phyloP scores from a whole-genome alignment of 2,113 vertebrate species.

The Taxidea taxus region DNA sequence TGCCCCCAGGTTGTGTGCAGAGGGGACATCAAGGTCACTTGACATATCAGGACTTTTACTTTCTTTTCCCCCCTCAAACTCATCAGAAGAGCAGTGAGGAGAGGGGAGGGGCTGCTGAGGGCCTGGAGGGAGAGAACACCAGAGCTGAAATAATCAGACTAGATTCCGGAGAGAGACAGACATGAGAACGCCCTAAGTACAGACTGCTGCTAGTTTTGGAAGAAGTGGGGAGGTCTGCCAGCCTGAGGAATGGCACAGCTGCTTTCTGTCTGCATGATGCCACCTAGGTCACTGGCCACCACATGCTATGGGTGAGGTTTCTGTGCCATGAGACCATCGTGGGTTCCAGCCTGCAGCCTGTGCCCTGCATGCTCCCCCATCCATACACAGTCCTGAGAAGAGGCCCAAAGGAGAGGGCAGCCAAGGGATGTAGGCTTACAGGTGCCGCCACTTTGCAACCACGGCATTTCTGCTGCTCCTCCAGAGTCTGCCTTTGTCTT shows the following conservation, averaged over 20 bases:
- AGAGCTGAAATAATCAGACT: background rate
- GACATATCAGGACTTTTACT: background rate
- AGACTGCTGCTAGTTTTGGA: background rate
- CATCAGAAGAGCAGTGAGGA: background rate
- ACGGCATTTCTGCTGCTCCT: background rate
- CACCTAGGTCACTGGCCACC: background rate
- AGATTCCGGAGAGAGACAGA: background rate
- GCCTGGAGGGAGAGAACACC: background rate
- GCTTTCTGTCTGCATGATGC: background rate
- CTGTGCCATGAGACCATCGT: background rate
- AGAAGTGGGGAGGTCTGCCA: background rate
- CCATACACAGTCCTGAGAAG: background rate
- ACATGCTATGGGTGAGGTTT: rapidly evolving
- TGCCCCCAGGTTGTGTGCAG: background rate
- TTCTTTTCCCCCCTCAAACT: background rate
- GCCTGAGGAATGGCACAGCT: background rate
- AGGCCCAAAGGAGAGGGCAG: background rate
- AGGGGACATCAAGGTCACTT: background rate
- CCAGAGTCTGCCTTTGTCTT: background rate
- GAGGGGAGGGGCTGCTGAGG: too few relatives aligned
- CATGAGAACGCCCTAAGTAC: background rate
- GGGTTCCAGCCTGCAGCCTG: background rate
- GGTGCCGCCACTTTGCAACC: background rate
- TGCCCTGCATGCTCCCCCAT: too few relatives aligned
- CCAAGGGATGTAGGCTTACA: background rate